Percentiles rank a stretch among this genome's conserved stretches.
Evolutionary conservation across 1,140 invertebrate genomes (phyloP).

Genomic region (Monomorium pharaonis): DNA sequence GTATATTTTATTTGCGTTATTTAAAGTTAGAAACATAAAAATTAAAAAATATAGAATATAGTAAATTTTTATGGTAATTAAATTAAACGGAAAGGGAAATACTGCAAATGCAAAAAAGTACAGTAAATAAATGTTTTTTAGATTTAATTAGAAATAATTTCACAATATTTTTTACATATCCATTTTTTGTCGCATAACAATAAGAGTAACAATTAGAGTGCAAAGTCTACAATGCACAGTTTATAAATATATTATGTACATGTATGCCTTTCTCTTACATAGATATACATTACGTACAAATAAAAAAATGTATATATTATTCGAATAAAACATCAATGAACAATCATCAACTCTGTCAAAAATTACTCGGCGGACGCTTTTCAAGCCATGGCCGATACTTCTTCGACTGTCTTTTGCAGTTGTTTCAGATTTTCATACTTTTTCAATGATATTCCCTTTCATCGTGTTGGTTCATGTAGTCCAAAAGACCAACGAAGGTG

Average conservation of each 20-base stretch:
- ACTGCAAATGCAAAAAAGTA: not conserved
- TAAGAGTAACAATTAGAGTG: not conserved
- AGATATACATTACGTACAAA: not conserved
- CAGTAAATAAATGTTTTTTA: not conserved
- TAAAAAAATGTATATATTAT: not conserved
- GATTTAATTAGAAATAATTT: not conserved
- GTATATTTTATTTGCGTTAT: no score
- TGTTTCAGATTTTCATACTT: slow-evolving; percentile 86
- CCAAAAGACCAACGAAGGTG: slow-evolving; percentile 87
- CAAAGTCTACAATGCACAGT: not conserved
- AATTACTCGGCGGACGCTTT: slow-evolving; percentile 84
- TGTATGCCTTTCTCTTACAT: no score
- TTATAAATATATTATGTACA: not conserved
- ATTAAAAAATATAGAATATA: no score
- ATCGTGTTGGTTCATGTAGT: slow-evolving; percentile 87
- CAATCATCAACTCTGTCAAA: not conserved
- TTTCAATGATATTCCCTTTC: slow-evolving; percentile 86
- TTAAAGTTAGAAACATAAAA: no score
- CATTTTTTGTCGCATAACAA: not conserved
- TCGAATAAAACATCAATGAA: not conserved
- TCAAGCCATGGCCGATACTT: slow-evolving; percentile 88
- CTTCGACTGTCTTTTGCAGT: slow-evolving; percentile 85
- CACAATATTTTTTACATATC: not conserved
- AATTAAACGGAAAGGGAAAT: no score
- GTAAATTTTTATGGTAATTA: no score